Percentiles rank a stretch among this genome's conserved stretches.
Conservation (phyloP, 2,113 vertebrate species). For the Chiloscyllium plagiosum region DNA sequence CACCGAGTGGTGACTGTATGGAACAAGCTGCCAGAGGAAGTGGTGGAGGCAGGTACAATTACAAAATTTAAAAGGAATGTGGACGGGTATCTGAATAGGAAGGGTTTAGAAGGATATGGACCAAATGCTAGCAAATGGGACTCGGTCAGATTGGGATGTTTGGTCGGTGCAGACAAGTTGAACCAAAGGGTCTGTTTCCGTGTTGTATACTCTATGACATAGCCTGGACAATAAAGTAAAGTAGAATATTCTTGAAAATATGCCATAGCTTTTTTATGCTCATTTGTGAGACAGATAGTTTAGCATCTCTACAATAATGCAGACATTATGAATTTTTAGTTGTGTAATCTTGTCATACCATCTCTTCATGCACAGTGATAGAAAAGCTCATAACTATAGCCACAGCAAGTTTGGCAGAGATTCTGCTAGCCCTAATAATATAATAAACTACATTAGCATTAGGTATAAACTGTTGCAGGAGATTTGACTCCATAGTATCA, state of each 20-base stretch:
- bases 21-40: no score
- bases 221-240: no score
- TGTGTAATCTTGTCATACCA: background rate
- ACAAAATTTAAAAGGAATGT: no score
- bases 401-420: background rate
- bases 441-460: background rate
- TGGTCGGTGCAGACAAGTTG: no score
- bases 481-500: conserved; percentile 34
- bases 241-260: background rate
- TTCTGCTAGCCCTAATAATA: background rate
- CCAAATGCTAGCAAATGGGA: no score
- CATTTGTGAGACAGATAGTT: background rate
- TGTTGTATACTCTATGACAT: no score
- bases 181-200: no score
- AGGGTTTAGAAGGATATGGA: no score
- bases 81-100: no score
- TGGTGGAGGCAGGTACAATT: no score
- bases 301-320: background rate
- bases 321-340: background rate
- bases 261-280: background rate
- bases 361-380: background rate
- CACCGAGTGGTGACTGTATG: no score
- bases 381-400: background rate
- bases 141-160: no score
- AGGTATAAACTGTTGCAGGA: conserved; percentile 41